Base-by-base conservation (phyloP, 2,888 invertebrate genomes). In the Trichacis sp. region DNA sequence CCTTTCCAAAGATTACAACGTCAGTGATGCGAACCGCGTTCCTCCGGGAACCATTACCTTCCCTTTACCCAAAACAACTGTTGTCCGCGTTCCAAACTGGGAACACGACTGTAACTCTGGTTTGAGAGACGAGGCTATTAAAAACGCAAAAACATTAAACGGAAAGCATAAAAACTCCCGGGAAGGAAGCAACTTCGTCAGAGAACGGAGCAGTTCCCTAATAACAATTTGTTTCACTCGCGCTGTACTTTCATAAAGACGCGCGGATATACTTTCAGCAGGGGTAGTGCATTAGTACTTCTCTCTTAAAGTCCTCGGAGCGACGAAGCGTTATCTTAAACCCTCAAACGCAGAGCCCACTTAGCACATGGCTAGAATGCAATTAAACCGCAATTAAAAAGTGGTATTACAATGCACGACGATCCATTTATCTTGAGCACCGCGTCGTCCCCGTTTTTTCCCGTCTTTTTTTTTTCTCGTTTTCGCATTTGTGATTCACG, bases 351-450 rank as follows among this genome's bases (percentile, higher is more conserved):
- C 24, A 40, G 51, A 33, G 15, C 19, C 36, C 54, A 56, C 53
- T 64, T 64, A 58, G 56, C 60, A 61, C 66, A 62, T 60, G 70
- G 69, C 64, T 69, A 64, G 65, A 64, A 68, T 64, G 68, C 68
- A 73, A 73, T 73, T 72, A 72, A 49, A 46, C 50, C 50, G 67
- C 67, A 68, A 69, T 71, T 68, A 69, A 70, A 68, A 65, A 68
- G 62, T 38, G 48, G 20, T 20, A n/a, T 46, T 38, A 36, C 45
- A 53, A 53, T 49, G 48, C 46, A 33, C 55, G 52, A 43, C 59
- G 55, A 64, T 58, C 54, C 54, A 47, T 56, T 59, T 56, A 64
- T 59, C 48, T 55, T 19, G 40, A 17, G 19, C 20, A 14, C 19
- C 29, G n/a, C n/a, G 40, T 40, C 24, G 40, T 40, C 6, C 24